A percentile compares a stretch with the other conserved stretches of the same genome.
These are phyloP conservation scores for Drosophila barbarae DNA, from an alignment of 2,888 invertebrate species.

Conservation along the genomic window DNA sequence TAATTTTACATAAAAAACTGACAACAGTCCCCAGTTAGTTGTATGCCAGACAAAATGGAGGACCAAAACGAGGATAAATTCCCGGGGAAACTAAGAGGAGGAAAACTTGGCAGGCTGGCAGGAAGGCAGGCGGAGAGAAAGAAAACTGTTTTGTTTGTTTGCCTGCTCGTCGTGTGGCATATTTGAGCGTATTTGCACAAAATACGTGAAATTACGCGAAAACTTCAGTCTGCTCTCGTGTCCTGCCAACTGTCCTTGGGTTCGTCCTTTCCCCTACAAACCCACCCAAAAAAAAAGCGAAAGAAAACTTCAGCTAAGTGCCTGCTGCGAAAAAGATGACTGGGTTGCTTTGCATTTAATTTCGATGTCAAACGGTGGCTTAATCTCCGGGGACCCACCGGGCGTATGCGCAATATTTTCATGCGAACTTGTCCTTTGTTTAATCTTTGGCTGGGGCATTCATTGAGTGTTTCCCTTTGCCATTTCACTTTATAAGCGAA, in stretches of 20 bases:
- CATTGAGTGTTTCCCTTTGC: constrained; percentile 31
- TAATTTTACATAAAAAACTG: constrained; percentile 66
- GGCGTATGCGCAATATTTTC: constrained; percentile 50
- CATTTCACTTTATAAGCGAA: constrained; percentile 43
- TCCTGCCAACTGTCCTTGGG: constrained; percentile 39
- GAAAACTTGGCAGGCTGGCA: constrained; percentile 20
- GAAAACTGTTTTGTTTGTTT: constrained; percentile 45
- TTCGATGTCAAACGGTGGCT: constrained; percentile 53
- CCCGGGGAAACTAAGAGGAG: constrained; percentile 12
- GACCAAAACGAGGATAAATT: constrained; percentile 1
- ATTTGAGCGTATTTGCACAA: constrained; percentile 69
- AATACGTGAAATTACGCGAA: constrained; percentile 72
- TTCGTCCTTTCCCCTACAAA: constrained; percentile 3
- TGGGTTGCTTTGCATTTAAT: constrained; percentile 61
- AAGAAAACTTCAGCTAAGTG: constrained; percentile 25
- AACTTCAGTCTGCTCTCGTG: constrained; percentile 44
- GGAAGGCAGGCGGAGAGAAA: constrained; percentile 9
- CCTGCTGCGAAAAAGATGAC: constrained; percentile 31
- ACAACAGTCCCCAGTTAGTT: constrained; percentile 50
- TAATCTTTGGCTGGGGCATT: constrained; percentile 28
- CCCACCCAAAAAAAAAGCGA: not conserved
- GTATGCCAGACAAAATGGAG: constrained; percentile 21
- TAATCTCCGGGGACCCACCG: constrained; percentile 9
- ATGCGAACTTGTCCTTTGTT: constrained; percentile 24
- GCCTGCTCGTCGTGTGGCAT: constrained; percentile 55